These are phyloP conservation scores for Falco berigora DNA, from an alignment of 2,797 vertebrate genomes.

Conservation along the genomic window DNA sequence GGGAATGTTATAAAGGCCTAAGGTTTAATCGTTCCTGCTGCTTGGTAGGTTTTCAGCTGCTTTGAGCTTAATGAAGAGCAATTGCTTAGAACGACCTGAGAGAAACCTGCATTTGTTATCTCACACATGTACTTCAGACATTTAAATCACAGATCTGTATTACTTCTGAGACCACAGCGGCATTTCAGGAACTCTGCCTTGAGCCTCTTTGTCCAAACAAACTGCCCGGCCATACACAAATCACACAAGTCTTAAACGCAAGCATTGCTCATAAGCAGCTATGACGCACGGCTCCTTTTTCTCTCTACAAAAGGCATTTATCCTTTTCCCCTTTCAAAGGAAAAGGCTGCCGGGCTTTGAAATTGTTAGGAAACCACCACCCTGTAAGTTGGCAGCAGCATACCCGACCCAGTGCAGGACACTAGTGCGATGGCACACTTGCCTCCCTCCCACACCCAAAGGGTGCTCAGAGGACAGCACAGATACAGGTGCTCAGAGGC, in stretches of 20 bases:
- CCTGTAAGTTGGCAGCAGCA: neutral
- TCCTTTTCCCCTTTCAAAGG: neutral
- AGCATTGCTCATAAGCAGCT: neutral
- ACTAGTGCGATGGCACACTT: rapidly evolving
- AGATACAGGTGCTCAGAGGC: neutral
- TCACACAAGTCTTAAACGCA: neutral
- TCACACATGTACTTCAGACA: neutral
- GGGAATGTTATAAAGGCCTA: neutral
- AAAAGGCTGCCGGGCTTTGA: neutral
- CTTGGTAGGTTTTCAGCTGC: neutral
- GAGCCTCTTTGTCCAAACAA: neutral
- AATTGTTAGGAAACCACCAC: neutral
- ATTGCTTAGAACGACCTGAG: neutral
- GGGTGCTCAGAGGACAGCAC: neutral
- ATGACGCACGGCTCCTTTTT: neutral
- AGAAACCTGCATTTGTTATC: neutral
- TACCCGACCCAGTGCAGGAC: neutral
- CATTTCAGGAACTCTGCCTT: neutral
- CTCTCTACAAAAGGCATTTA: neutral
- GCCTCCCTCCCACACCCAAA: neutral
- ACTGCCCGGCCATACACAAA: neutral
- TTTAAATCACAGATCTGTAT: neutral
- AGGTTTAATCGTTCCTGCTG: neutral
- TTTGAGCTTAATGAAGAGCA: neutral
- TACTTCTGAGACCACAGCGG: neutral